These are phyloP conservation scores for Erynnis tages DNA, from an alignment of 2,888 invertebrate genomes.

Conservation along the genomic window DNA sequence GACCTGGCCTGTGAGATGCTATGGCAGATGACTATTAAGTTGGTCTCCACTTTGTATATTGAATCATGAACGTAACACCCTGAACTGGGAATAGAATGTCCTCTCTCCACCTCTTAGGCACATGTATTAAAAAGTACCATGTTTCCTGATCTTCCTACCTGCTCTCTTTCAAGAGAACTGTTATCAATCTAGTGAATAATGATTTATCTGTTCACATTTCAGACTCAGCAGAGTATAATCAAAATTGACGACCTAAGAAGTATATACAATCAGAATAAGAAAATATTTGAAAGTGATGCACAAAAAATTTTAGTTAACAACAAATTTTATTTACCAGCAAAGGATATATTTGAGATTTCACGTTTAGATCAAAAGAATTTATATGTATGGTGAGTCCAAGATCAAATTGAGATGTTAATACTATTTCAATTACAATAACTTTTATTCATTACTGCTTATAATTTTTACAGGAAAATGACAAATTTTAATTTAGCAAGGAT, in stretches of 20 bases:
- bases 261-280: conserved; percentile 81
- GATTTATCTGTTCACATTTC: conserved; percentile 42
- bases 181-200: no score
- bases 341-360: conserved; percentile 52
- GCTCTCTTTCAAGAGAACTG: no score
- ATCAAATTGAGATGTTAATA: background rate
- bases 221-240: conserved; percentile 83
- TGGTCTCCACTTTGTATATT: no score
- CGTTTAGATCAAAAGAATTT: conserved; percentile 43
- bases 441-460: background rate
- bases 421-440: background rate
- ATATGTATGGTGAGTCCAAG: conserved; percentile 57
- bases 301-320: conserved; percentile 75
- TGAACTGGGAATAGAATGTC: no score
- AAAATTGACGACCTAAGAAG: conserved; percentile 76
- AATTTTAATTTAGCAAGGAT: conserved; percentile 87
- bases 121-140: no score
- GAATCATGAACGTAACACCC: no score
- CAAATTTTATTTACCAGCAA: conserved; percentile 58
- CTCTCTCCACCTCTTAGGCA: no score
- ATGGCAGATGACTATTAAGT: no score
- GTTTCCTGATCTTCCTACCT: no score
- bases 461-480: conserved; percentile 86
- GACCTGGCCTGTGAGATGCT: no score
- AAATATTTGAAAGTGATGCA: conserved; percentile 84